These are phyloP conservation scores for Xerus rutilus DNA, from an alignment of 2,797 vertebrate genomes.

Conservation along the genomic window DNA sequence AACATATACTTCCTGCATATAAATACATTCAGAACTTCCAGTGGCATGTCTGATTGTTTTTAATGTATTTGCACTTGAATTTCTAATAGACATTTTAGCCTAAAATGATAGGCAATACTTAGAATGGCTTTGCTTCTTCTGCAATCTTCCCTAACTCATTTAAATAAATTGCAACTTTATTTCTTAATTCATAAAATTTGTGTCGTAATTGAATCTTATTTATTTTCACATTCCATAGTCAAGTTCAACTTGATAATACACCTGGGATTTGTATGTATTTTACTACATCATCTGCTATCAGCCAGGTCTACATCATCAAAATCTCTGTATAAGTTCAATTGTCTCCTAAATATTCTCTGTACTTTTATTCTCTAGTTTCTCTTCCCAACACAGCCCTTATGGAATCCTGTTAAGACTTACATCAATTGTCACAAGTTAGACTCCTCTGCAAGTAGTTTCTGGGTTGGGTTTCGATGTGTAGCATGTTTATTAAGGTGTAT, in stretches of 20 bases:
- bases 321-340: background rate
- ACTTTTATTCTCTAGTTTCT: background rate
- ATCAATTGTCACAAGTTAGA: background rate
- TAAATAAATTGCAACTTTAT: background rate
- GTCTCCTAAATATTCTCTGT: background rate
- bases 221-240: background rate
- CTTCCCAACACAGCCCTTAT: background rate
- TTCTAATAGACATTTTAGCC: background rate
- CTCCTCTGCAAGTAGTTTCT: background rate
- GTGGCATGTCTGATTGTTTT: accelerated
- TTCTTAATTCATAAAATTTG: background rate
- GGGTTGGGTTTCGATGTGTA: background rate
- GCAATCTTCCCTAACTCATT: background rate
- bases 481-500: background rate
- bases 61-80: background rate
- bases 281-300: background rate
- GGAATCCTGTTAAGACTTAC: background rate
- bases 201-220: background rate
- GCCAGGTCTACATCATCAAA: background rate
- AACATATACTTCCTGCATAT: background rate
- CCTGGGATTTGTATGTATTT: background rate
- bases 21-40: background rate
- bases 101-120: background rate
- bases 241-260: background rate
- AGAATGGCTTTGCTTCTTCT: background rate